Evolutionary conservation across 2,797 vertebrate species (phyloP).

Genomic region (Chrosomus eos): DNA sequence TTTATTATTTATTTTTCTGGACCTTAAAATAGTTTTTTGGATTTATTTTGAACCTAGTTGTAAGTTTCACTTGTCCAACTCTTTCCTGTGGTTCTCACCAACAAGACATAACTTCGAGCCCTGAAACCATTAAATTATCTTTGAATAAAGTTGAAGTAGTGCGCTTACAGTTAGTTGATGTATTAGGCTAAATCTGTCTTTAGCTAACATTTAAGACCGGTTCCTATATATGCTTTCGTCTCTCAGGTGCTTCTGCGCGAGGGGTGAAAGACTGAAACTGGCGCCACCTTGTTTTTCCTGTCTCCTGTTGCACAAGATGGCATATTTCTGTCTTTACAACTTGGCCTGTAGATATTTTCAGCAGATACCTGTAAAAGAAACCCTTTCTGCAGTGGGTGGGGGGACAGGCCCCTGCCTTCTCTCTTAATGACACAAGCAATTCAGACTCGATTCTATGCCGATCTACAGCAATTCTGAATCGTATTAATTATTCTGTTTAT

Average conservation of each 20-base stretch:
- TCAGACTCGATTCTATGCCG: not conserved
- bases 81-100: not conserved
- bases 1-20: not conserved
- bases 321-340: constrained; percentile 75
- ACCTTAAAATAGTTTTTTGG: not conserved
- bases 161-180: not conserved
- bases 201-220: not conserved
- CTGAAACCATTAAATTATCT: not conserved
- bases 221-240: not conserved
- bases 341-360: constrained; percentile 77
- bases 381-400: constrained; percentile 55
- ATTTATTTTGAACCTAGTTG: not conserved
- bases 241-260: not conserved
- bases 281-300: constrained; percentile 63
- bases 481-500: not conserved
- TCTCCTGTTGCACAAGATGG: constrained; percentile 57
- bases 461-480: not conserved
- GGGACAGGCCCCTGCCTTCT: constrained; percentile 59
- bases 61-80: not conserved
- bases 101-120: not conserved
- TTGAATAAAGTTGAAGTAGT: not conserved
- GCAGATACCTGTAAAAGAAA: constrained; percentile 78
- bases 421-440: constrained; percentile 49
- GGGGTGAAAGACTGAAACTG: constrained; percentile 47
- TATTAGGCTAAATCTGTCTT: constrained; percentile 8